Conservation (phyloP, 2,797 vertebrate genomes). For the Lerista edwardsae region DNA sequence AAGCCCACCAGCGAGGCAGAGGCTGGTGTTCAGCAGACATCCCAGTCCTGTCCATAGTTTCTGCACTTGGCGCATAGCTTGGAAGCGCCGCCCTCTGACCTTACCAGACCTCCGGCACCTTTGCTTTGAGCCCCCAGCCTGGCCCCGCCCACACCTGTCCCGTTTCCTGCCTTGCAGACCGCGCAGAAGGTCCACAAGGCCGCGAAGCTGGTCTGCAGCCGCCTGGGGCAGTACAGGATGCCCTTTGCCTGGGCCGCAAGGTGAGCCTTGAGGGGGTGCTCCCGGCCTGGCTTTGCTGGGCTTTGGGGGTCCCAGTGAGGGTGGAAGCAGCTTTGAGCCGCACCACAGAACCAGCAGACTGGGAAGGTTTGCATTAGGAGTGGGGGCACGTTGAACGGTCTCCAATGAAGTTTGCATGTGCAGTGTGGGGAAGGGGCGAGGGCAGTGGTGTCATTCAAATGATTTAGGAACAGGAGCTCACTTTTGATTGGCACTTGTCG, state of each 20-base stretch:
- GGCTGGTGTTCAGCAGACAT: no score
- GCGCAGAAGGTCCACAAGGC: constrained; percentile 95
- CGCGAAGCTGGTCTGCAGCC: constrained; percentile 93
- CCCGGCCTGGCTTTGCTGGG: neutral
- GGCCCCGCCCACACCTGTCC: rapidly evolving
- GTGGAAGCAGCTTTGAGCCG: neutral
- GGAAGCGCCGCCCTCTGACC: neutral
- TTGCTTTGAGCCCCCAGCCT: neutral
- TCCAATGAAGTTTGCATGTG: no score
- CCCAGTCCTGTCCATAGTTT: no score
- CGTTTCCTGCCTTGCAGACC: constrained; percentile 77
- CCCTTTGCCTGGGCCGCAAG: constrained; percentile 97
- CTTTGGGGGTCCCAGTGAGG: neutral
- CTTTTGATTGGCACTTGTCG: no score
- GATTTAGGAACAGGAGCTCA: no score
- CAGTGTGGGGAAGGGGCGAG: no score
- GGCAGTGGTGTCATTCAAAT: no score
- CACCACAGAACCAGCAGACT: neutral
- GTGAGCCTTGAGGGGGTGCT: constrained; percentile 73
- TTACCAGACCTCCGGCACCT: no score
- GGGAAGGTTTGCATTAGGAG: neutral
- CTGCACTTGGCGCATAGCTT: no score
- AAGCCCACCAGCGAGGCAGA: no score
- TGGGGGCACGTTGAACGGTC: no score
- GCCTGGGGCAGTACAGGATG: constrained; percentile 95